Conservation (phyloP, 2,797 vertebrate species). For the Acanthornis magna region DNA sequence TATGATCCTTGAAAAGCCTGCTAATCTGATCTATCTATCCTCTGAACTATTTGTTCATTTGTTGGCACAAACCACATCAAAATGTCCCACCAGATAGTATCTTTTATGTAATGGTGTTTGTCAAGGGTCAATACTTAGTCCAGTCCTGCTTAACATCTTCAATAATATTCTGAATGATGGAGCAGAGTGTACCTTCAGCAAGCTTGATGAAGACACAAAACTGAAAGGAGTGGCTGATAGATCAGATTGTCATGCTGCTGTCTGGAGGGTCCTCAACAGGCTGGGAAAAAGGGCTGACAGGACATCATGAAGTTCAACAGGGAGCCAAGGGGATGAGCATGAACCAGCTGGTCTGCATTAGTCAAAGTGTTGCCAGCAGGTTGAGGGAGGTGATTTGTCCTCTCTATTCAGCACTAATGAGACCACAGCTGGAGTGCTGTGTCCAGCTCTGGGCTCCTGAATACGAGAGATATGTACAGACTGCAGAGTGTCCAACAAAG, state of each 20-base stretch:
- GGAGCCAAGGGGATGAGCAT: not conserved
- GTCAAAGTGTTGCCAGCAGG: not conserved
- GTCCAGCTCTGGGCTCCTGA: not conserved
- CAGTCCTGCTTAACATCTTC: not conserved
- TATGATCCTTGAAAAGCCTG: not conserved
- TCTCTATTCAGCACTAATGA: not conserved
- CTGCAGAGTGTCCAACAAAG: not conserved
- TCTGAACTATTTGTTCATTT: not conserved
- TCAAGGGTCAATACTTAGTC: not conserved
- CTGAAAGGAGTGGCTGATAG: not conserved
- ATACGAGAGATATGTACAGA: not conserved
- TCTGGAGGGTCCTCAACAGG: not conserved
- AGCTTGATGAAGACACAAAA: not conserved
- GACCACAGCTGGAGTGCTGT: not conserved
- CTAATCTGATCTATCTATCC: not conserved
- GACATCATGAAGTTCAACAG: not conserved
- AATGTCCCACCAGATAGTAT: not conserved
- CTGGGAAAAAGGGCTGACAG: not conserved
- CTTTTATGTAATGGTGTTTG: not conserved
- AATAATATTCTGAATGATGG: not conserved
- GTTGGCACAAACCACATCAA: not conserved
- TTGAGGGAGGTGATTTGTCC: not conserved
- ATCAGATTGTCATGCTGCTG: not conserved
- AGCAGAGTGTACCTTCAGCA: not conserved
- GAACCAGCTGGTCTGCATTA: not conserved